Percentiles rank a stretch among this genome's conserved stretches.
These are phyloP conservation scores for Drosophila santomea DNA, from an alignment of 1,140 invertebrate genomes.

Conservation along the genomic window DNA sequence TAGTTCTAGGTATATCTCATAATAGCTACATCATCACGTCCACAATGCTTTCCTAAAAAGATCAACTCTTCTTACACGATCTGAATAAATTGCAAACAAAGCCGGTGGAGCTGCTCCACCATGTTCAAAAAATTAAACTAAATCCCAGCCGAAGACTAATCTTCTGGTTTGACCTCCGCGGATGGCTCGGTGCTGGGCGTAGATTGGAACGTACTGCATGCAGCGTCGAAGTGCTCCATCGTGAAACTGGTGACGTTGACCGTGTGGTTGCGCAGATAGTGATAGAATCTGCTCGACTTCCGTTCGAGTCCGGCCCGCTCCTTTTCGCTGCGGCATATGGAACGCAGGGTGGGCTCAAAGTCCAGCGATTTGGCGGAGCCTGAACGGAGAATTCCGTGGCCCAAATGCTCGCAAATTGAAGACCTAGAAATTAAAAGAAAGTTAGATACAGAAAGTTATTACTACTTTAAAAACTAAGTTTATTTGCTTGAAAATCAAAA, in stretches of 20 bases:
- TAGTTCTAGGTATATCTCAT: conserved; percentile 33
- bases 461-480: background rate
- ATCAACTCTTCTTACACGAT: conserved; percentile 70
- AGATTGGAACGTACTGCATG: conserved; percentile 58
- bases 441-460: background rate
- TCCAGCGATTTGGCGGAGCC: conserved; percentile 82
- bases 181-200: background rate
- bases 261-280: conserved; percentile 85
- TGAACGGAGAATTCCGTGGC: conserved; percentile 52
- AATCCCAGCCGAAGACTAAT: background rate
- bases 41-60: conserved; percentile 54
- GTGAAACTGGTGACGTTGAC: conserved; percentile 59
- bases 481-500: no score
- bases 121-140: conserved; percentile 24
- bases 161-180: conserved; percentile 9
- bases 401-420: conserved; percentile 51
- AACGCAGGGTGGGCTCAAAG: conserved; percentile 86
- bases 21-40: conserved; percentile 25
- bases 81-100: conserved; percentile 54
- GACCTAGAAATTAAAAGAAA: conserved; percentile 6
- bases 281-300: conserved; percentile 86
- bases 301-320: conserved; percentile 86
- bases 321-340: conserved; percentile 86
- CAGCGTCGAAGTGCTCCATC: conserved; percentile 60
- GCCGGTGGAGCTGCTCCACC: conserved; percentile 31